These are phyloP conservation scores for Coptodon rendalli DNA, from an alignment of 2,113 vertebrate species.

Conservation along the genomic window DNA sequence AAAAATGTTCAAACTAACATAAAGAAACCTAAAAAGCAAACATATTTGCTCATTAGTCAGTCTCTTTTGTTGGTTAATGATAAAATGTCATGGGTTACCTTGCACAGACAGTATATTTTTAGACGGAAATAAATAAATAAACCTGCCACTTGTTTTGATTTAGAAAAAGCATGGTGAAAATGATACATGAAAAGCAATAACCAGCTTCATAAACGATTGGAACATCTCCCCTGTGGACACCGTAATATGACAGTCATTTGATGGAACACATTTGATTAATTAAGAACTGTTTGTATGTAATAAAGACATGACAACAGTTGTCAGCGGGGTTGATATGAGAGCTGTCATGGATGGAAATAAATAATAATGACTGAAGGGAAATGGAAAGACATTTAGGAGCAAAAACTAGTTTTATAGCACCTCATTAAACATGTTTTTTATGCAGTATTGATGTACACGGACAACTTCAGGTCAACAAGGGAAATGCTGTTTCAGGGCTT, in stretches of 20 bases:
- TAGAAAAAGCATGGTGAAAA: background rate
- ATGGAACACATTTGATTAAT: background rate
- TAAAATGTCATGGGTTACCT: background rate
- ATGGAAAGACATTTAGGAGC: background rate
- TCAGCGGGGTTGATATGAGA: background rate
- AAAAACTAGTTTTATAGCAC: background rate
- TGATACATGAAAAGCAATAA: conserved; percentile 9
- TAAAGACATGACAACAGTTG: background rate
- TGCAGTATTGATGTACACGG: background rate
- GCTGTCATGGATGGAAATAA: background rate
- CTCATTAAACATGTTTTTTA: conserved; percentile 11
- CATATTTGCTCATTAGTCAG: background rate
- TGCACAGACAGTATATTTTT: background rate
- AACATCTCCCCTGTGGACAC: background rate
- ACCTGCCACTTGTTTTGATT: background rate
- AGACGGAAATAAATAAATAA: background rate
- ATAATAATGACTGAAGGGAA: background rate
- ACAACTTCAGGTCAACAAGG: background rate
- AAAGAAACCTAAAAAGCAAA: background rate
- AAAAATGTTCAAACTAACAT: background rate
- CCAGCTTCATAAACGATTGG: background rate
- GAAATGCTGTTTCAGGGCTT: background rate
- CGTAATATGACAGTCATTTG: background rate
- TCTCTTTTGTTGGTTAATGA: background rate
- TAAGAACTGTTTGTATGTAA: background rate